Percentiles rank a stretch among this genome's conserved stretches.
These are phyloP conservation scores for Perizoma flavofasciatum DNA, from an alignment of 2,888 invertebrate genomes.

Conservation along the genomic window DNA sequence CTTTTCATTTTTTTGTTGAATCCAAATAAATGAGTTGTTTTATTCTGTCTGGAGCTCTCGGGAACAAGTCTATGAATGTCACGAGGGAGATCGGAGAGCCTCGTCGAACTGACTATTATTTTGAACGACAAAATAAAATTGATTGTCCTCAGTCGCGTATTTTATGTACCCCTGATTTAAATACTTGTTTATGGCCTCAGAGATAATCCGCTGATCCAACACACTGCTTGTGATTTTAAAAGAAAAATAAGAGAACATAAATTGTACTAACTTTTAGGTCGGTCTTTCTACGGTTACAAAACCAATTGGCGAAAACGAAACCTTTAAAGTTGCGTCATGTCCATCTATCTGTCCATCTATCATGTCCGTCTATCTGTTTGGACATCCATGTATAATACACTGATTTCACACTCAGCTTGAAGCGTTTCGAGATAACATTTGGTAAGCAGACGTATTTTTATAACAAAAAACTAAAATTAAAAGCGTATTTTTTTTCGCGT, in stretches of 20 bases:
- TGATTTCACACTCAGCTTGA: too few relatives aligned
- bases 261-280: not conserved
- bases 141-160: conserved; percentile 56
- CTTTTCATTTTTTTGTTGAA: too few relatives aligned
- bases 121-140: conserved; percentile 77
- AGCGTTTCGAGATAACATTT: too few relatives aligned
- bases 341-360: too few relatives aligned
- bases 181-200: conserved; percentile 33
- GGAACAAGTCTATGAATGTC: conserved; percentile 40
- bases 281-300: too few relatives aligned
- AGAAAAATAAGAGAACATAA: conserved; percentile 3
- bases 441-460: too few relatives aligned
- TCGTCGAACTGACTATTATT: conserved; percentile 74
- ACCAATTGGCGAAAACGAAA: too few relatives aligned
- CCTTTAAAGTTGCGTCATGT: too few relatives aligned
- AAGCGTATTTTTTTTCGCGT: too few relatives aligned
- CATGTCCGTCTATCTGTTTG: too few relatives aligned
- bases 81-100: conserved; percentile 66
- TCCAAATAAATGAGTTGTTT: not conserved
- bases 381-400: too few relatives aligned
- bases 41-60: conserved; percentile 4
- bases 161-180: conserved; percentile 35
- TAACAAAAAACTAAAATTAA: too few relatives aligned
- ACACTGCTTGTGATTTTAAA: conserved; percentile 15
- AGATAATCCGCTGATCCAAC: conserved; percentile 27